Percentiles rank a stretch among this genome's conserved stretches.
These are phyloP conservation scores for Aratinga solstitialis DNA, from an alignment of 2,797 vertebrate genomes.

Conservation along the genomic window DNA sequence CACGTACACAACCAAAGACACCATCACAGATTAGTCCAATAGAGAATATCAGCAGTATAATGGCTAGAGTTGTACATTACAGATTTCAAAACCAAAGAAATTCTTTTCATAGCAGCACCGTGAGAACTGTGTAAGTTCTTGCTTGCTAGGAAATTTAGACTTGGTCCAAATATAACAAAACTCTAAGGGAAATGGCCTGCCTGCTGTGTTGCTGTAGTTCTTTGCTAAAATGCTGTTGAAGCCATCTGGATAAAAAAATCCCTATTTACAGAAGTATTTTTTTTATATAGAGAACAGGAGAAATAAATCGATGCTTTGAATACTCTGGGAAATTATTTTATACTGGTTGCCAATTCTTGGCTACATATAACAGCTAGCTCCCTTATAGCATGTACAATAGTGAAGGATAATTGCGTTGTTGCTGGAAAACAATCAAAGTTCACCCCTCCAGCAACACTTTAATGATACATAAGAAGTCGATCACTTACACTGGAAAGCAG, in stretches of 20 bases:
- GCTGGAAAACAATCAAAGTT: neutral
- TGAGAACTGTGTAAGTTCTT: neutral
- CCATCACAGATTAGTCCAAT: neutral
- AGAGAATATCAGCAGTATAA: neutral
- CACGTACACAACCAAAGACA: neutral
- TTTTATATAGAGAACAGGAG: neutral
- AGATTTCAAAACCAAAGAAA: neutral
- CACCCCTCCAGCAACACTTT: neutral
- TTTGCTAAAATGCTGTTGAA: neutral
- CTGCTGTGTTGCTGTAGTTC: neutral
- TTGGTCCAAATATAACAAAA: constrained; percentile 2
- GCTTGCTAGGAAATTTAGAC: neutral
- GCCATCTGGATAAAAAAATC: neutral
- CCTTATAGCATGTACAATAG: neutral
- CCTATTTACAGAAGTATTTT: neutral
- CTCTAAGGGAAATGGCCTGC: neutral
- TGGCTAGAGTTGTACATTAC: neutral
- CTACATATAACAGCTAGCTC: neutral
- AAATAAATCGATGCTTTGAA: neutral
- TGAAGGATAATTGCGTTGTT: neutral
- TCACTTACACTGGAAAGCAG: neutral
- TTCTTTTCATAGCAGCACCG: constrained; percentile 24
- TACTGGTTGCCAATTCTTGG: neutral
- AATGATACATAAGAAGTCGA: neutral
- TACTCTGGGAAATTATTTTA: neutral